Conservation (phyloP, 2,797 vertebrate species). For the Cygnus olor region DNA sequence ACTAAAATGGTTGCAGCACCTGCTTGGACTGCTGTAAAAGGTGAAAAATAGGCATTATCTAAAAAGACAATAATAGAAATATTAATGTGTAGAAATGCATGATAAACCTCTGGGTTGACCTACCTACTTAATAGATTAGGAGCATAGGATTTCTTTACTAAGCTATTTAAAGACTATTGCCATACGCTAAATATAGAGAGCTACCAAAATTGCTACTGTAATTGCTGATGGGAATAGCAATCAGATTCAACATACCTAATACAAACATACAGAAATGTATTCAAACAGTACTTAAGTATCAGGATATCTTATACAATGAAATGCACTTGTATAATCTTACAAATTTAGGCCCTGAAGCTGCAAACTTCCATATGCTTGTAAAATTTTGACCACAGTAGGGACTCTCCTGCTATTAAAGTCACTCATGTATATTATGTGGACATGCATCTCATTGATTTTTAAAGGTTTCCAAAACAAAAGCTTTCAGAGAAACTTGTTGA, state of each 20-base stretch:
- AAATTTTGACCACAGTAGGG: background rate
- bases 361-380: background rate
- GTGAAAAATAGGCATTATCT: slow-evolving; percentile 1
- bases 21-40: background rate
- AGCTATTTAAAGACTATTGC: background rate
- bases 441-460: background rate
- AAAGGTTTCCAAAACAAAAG: background rate
- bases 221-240: background rate
- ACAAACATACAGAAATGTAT: background rate
- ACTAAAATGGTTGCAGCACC: slow-evolving; percentile 28
- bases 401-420: background rate
- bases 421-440: background rate
- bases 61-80: slow-evolving; percentile 40
- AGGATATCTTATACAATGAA: background rate
- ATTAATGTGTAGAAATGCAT: background rate
- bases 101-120: background rate
- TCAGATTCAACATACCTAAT: background rate
- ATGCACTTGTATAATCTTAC: background rate
- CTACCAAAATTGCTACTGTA: background rate
- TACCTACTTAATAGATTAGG: background rate
- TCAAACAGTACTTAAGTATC: background rate
- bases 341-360: background rate
- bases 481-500: background rate
- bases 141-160: background rate
- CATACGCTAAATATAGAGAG: background rate